Evolutionary conservation across 2,113 vertebrate genomes (phyloP).

Genomic region (Chelonoidis abingdonii): DNA sequence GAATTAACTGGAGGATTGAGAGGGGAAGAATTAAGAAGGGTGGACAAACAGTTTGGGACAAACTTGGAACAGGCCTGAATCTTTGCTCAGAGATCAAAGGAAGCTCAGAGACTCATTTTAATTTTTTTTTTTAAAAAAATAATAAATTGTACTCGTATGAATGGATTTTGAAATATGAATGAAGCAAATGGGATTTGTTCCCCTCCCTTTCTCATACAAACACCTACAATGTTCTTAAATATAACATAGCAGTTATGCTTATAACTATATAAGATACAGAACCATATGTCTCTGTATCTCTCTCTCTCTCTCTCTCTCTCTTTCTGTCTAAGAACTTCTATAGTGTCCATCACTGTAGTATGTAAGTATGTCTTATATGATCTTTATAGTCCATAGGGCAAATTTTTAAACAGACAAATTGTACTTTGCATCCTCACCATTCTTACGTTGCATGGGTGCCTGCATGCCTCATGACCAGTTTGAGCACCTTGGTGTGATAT

Average conservation of each 20-base stretch:
- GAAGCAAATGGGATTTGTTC: not conserved
- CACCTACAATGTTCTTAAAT: not conserved
- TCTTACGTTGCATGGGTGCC: not conserved
- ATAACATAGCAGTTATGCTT: not conserved
- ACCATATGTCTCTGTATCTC: no score
- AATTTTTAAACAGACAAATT: not conserved
- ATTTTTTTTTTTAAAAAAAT: not conserved
- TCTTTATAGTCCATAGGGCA: not conserved
- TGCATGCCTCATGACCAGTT: not conserved
- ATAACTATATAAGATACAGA: not conserved
- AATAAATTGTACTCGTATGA: not conserved
- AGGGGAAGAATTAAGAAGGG: not conserved
- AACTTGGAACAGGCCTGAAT: not conserved
- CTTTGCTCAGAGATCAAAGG: not conserved
- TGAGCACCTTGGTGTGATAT: not conserved
- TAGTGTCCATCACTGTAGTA: not conserved
- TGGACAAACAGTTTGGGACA: no score
- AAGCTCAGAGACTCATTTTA: not conserved
- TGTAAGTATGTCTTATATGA: not conserved
- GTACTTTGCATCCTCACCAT: no score
- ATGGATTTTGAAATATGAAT: not conserved
- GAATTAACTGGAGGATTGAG: not conserved
- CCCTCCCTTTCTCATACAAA: not conserved
- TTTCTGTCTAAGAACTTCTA: not conserved
- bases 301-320: not conserved